phyloP scores from a whole-genome alignment of 2,888 invertebrate genomes.

The Tetramorium bicarinatum region DNA sequence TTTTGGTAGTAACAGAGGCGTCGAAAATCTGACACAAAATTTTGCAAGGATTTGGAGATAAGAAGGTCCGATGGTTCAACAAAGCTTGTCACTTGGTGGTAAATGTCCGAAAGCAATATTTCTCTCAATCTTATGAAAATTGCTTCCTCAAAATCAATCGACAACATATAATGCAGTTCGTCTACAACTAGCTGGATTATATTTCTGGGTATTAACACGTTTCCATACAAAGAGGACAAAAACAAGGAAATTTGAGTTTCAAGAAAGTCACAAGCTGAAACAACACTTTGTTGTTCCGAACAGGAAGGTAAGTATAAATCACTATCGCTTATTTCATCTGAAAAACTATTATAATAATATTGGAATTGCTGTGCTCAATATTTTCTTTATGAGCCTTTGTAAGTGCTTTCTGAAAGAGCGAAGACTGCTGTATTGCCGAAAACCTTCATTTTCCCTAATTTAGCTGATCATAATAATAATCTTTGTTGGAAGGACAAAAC shows the following conservation, averaged over 20 bases:
- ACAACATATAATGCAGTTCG: not conserved
- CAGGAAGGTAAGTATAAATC: not conserved
- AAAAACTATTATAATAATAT: not conserved
- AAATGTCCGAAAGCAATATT: not conserved
- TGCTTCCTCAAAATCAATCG: not conserved
- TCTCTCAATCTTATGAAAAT: not conserved
- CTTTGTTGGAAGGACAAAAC: not conserved
- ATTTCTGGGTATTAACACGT: not conserved
- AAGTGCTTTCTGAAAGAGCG: not conserved
- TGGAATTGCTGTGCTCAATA: not conserved
- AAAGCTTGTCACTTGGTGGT: not conserved
- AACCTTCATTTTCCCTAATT: no score
- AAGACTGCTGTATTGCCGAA: not conserved
- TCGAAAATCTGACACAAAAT: not conserved
- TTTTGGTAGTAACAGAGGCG: not conserved
- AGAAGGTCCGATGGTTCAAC: not conserved
- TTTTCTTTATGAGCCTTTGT: not conserved
- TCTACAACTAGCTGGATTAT: not conserved
- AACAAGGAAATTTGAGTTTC: not conserved
- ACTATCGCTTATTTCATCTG: not conserved
- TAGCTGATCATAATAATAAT: not conserved
- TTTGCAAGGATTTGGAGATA: not conserved
- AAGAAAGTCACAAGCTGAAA: not conserved
- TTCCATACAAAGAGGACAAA: not conserved
- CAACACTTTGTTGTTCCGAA: not conserved